Conservation (phyloP, 2,113 vertebrate species). For the Carassius gibelio region DNA sequence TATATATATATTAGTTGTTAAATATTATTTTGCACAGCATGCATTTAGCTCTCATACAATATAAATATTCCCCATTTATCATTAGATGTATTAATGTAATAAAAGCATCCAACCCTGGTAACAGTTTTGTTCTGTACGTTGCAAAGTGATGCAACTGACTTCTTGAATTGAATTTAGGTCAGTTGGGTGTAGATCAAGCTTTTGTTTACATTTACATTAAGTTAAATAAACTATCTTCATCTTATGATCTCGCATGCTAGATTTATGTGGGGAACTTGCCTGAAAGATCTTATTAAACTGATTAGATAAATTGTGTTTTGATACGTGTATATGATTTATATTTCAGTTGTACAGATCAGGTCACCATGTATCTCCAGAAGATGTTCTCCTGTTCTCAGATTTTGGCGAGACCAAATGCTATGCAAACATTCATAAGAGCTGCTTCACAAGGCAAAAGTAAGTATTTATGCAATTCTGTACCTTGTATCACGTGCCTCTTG, state of each 20-base stretch:
- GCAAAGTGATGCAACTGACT: neutral
- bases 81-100: neutral
- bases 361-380: slow-evolving; percentile 53
- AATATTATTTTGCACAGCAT: neutral
- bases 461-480: slow-evolving; percentile 20
- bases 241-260: neutral
- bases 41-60: neutral
- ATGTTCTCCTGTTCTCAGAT: slow-evolving; percentile 37
- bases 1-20: neutral
- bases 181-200: neutral
- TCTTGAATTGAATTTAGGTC: neutral
- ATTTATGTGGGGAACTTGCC: neutral
- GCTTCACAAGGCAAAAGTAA: slow-evolving; percentile 56
- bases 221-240: neutral
- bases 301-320: neutral
- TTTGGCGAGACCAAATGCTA: slow-evolving; percentile 16
- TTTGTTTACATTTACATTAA: neutral
- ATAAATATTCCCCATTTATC: neutral
- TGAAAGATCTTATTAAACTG: neutral
- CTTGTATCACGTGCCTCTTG: neutral
- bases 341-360: slow-evolving; percentile 15
- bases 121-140: neutral
- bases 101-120: neutral
- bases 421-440: slow-evolving; percentile 45
- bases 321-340: neutral